Base-by-base conservation (phyloP, 2,888 invertebrate species). In the Idaea aversata region DNA sequence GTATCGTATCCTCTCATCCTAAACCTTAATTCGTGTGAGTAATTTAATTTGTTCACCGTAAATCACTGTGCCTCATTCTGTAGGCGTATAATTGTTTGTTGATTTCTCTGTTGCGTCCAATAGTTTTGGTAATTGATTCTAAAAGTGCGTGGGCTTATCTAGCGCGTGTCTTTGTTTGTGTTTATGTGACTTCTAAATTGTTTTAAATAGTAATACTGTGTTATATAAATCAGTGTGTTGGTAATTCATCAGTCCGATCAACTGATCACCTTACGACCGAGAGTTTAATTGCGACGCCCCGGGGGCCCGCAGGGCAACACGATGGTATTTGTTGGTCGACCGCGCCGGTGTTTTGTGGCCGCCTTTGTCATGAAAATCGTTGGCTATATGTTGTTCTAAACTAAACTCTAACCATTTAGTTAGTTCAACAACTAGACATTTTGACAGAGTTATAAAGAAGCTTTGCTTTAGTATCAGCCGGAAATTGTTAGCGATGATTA, bases 271-370 rank as follows among this genome's bases (percentile, higher is more conserved):
- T 81, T 78, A 81, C 77, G 79, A 79, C 78, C 79, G 77, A 84
- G 82, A 82, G 83, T 86, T 86, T 90, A 88, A 90, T 89, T 88
- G 86, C 88, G 83, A 81, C 85, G 89, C 90, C 86, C 84, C 88
- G 80, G 90, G 88, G 87, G 85, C 85, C 86, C 80, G 75, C 81
- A 80, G 85, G 77, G 81, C 84, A 81, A 88, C 89, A 86, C 87
- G 88, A 86, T 83, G 79, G 83, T 83, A 80, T 86, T 85, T 83
- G 86, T 86, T 83, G 83, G 47, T 81, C 80, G 80, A 82, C 47
- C 83, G 78, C 79, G 82, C 78, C 80, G 78, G 79, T 70, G 72
- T 75, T 77, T 79, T 81, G 78, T 81, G 78, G 47, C 81, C 82
- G 79, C 81, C 84, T 82, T 82, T 86, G 84, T 86, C 86, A 80